phyloP scores from a whole-genome alignment of 2,113 vertebrate species.

The Fulmarus glacialis region DNA sequence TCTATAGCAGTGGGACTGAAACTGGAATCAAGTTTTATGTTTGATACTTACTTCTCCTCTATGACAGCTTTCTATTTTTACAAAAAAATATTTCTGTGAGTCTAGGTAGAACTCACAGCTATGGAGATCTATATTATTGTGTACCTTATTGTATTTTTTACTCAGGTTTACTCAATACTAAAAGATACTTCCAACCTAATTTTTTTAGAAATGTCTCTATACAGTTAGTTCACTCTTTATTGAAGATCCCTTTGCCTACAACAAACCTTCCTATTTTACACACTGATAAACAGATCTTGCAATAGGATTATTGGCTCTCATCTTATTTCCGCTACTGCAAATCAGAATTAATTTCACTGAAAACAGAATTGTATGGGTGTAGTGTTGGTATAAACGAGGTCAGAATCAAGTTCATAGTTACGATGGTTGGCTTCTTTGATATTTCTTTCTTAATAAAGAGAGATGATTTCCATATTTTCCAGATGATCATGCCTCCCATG shows the following conservation, averaged over 20 bases:
- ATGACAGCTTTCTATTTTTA: neutral
- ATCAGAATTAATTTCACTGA: neutral
- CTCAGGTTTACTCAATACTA: neutral
- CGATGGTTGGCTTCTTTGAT: neutral
- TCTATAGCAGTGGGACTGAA: neutral
- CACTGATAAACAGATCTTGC: neutral
- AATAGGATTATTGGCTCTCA: neutral
- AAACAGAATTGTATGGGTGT: neutral
- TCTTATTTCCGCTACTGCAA: neutral
- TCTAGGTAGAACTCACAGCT: neutral
- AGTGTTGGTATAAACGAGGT: neutral
- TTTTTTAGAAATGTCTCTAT: neutral
- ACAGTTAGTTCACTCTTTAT: neutral
- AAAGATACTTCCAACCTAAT: neutral
- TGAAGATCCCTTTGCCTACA: neutral
- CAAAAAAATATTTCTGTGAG: neutral
- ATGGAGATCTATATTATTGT: neutral
- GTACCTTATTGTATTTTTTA: neutral
- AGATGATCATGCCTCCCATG: neutral
- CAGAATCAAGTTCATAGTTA: neutral
- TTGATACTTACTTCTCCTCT: neutral
- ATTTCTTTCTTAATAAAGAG: neutral
- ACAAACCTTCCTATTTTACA: neutral
- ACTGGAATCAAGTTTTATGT: neutral
- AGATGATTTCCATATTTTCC: neutral